Base-by-base conservation (phyloP, 2,888 invertebrate genomes). In the Pachycephus smyrnensis region DNA sequence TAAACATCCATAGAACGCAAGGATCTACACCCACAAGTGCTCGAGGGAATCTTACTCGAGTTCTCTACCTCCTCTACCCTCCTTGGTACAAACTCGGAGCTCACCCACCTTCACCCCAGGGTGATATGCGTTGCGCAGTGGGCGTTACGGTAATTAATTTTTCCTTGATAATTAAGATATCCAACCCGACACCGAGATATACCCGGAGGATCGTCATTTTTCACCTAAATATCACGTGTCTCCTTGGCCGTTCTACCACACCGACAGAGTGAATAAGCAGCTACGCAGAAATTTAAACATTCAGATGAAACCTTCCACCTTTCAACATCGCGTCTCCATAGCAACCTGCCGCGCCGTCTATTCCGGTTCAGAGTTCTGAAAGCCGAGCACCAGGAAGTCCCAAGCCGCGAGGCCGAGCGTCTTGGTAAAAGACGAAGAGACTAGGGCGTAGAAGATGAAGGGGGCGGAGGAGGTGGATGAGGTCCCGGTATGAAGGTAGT, bases 91-190 rank as follows among this genome's bases (percentile, higher is more conserved):
- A 75, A 69, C 79, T 69, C 73, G 68, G 73, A 74, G 77, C 76
- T 75, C 73, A 79, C 76, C 75, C 76, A 76, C 78, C 78, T 31
- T 76, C 77, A 33, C 76, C 55, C 37, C 76, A 35, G 69, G 36
- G 74, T 35, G 30, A 23, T 31, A 36, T 35, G 73, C 12, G 33
- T 75, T 75, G 75, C 83, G 75, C 78, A 80, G 85, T 88, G 87
- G 88, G 89, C 88, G 88, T 88, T 87, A 82, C 84, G 82, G 84
- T 89, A 88, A 89, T 89, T 88, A 89, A 89, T 89, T 89, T 89
- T 88, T 86, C 83, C 87, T 84, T 77, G 85, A 89, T 88, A 89
- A 89, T 89, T 89, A 89, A 89, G 89, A 88, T 89, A 89, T 89
- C 87, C 83, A 80, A 77, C 77, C 81, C 80, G 84, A 84, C 80